Evolutionary conservation across 1,140 invertebrate species (phyloP), one percentile per base, ranked within the genome.

Genomic region (Scaptomyza pallida): DNA sequence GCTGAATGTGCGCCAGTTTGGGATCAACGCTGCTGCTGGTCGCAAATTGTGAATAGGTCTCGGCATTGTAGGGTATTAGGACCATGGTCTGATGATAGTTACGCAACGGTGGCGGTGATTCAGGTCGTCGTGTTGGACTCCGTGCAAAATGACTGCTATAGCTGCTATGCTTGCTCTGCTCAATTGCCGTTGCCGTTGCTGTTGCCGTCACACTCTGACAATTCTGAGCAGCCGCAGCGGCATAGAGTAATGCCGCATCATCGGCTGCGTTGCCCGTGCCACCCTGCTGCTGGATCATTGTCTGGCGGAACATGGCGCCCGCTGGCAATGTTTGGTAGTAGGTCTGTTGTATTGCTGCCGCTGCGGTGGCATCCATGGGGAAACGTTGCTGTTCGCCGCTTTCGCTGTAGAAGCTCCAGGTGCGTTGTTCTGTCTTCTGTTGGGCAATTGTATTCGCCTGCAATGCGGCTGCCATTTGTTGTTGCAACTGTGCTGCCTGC

Each of bases 71-170:
- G 1, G 95, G 95, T 26, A 96, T 95, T 50, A 96, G 93, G n/a
- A 95, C 94, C 92, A 96, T 94, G 0, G 95, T 95, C 70, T 95
- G 94, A 61, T 95, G 94, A 75, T 94, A 93, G 65, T 92, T 94
- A 21, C 93, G 92, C 12, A 94, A 92, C 4, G 94, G 94, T 0
- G 94, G 94, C 6, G 94, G 94, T 0, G 94, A 94, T 90, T 94
- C 93, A 0, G 94, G 94, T 16, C 94, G 85, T 12, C 94, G 78
- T 26, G 91, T 91, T 5, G 91, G 88, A 60, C 92, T 92, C 10
- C 93, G 85, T 0, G 90, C 90, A 17, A 85, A 91, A 37, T 88
- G 89, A 9, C 82, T 89, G 45, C 81, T 86, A 19, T 83, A 83
- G 74, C 90, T 90, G 65, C 81, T 86, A 50, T 91, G 90, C 69